These are phyloP conservation scores for Aspidapion aeneum DNA, from an alignment of 2,888 invertebrate genomes.

Conservation along the genomic window DNA sequence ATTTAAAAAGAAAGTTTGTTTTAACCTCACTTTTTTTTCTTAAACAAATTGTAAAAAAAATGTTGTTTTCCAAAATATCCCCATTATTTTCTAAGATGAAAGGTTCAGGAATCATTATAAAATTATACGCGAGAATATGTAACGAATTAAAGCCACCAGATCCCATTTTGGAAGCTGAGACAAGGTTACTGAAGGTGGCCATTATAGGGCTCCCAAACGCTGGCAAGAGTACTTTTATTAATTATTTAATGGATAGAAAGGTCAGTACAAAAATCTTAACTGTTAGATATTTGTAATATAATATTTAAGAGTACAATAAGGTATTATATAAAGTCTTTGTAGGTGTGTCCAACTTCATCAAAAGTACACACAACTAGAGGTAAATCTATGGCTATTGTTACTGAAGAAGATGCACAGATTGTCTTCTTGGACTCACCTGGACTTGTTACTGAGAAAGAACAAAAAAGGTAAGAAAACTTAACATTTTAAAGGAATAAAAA, in stretches of 20 bases:
- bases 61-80: background rate
- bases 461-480: too few relatives aligned
- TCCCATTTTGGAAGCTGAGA: background rate
- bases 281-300: background rate
- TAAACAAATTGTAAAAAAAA: background rate
- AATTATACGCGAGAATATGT: background rate
- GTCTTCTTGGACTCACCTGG: slow-evolving; percentile 95
- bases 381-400: slow-evolving; percentile 68
- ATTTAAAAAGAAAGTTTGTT: too few relatives aligned
- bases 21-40: too few relatives aligned
- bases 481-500: slow-evolving; percentile 28
- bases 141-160: background rate
- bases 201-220: slow-evolving; percentile 92
- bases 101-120: background rate
- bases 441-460: slow-evolving; percentile 66
- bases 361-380: slow-evolving; percentile 90
- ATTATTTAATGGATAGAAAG: slow-evolving; percentile 74
- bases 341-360: slow-evolving; percentile 87
- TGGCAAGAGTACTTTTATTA: slow-evolving; percentile 94
- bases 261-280: too few relatives aligned
- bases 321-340: slow-evolving; percentile 26
- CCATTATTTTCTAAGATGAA: background rate
- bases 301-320: background rate
- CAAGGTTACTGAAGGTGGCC: slow-evolving; percentile 67
- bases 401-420: slow-evolving; percentile 76